Evolutionary conservation across 2,888 invertebrate genomes (phyloP).

Genomic region (Artemia sinica): DNA sequence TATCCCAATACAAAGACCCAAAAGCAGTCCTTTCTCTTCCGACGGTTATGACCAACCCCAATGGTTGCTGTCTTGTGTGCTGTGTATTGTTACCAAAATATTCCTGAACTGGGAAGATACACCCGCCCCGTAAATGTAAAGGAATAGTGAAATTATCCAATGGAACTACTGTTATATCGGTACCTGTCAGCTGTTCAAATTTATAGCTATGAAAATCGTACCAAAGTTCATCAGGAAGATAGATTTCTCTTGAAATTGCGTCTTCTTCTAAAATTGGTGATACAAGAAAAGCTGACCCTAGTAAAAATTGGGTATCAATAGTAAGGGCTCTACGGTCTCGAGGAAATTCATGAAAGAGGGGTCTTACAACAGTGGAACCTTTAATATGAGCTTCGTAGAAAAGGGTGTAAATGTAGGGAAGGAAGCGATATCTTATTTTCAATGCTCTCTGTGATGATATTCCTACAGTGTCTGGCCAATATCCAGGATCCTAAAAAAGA

Average conservation of each 20-base stretch:
- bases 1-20: not conserved
- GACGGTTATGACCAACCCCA: slow-evolving; percentile 1
- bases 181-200: not conserved
- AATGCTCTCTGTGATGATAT: slow-evolving; percentile 26
- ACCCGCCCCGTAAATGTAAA: slow-evolving; percentile 27
- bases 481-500: slow-evolving; percentile 25
- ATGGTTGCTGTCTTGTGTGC: not conserved
- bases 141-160: slow-evolving; percentile 25
- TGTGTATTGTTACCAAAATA: slow-evolving; percentile 26
- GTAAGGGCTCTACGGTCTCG: slow-evolving; percentile 27
- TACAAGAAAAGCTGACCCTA: slow-evolving; percentile 33
- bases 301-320: slow-evolving; percentile 30
- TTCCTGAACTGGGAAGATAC: slow-evolving; percentile 28
- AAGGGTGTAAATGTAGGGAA: slow-evolving; percentile 36
- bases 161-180: slow-evolving; percentile 17
- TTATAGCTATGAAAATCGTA: slow-evolving; percentile 27
- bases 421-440: slow-evolving; percentile 32
- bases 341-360: slow-evolving; percentile 31
- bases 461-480: slow-evolving; percentile 24
- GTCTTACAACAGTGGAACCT: slow-evolving; percentile 31
- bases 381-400: slow-evolving; percentile 28
- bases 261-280: slow-evolving; percentile 27
- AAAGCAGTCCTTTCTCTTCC: slow-evolving; percentile 6
- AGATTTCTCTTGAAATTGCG: slow-evolving; percentile 28
- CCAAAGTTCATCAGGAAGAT: slow-evolving; percentile 28